Evolutionary conservation across 2,888 invertebrate genomes (phyloP).

Genomic region (Dryobotodes eremita): DNA sequence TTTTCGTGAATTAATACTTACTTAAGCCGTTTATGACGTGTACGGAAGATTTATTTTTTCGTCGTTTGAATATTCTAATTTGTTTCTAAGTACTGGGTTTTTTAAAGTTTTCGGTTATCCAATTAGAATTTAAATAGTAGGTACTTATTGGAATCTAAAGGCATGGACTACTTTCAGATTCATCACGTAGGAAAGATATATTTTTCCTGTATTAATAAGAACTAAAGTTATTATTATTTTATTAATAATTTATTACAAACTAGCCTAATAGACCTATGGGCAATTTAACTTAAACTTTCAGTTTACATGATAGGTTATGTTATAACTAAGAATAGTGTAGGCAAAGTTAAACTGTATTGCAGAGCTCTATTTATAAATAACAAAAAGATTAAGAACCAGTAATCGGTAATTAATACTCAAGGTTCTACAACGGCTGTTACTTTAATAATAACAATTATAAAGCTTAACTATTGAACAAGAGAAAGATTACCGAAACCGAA

Average conservation of each 20-base stretch:
- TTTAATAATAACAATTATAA: slow-evolving; percentile 5
- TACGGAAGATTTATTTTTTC: slow-evolving; percentile 58
- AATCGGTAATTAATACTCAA: not conserved
- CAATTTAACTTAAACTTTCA: too few species aligned
- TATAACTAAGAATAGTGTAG: not conserved
- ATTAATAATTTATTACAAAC: not conserved
- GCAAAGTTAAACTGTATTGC: not conserved
- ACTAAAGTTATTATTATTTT: too few species aligned
- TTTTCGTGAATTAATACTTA: slow-evolving; percentile 79
- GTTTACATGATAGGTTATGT: not conserved
- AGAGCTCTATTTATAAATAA: not conserved
- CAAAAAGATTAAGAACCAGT: not conserved
- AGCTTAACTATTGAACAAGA: slow-evolving; percentile 3
- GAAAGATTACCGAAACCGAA: slow-evolving; percentile 5
- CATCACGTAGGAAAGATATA: not conserved
- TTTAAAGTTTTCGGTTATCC: slow-evolving; percentile 1
- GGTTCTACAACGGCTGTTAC: not conserved
- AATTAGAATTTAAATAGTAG: slow-evolving; percentile 9
- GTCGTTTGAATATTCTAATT: slow-evolving; percentile 54
- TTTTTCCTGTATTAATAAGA: not conserved
- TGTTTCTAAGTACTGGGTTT: slow-evolving; percentile 17
- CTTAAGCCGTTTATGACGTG: slow-evolving; percentile 76
- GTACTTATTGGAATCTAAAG: not conserved
- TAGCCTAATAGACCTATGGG: too few species aligned
- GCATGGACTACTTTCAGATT: not conserved